Evolutionary conservation across 2,888 invertebrate species (phyloP).

Genomic region (Ennomos fuscantarius): DNA sequence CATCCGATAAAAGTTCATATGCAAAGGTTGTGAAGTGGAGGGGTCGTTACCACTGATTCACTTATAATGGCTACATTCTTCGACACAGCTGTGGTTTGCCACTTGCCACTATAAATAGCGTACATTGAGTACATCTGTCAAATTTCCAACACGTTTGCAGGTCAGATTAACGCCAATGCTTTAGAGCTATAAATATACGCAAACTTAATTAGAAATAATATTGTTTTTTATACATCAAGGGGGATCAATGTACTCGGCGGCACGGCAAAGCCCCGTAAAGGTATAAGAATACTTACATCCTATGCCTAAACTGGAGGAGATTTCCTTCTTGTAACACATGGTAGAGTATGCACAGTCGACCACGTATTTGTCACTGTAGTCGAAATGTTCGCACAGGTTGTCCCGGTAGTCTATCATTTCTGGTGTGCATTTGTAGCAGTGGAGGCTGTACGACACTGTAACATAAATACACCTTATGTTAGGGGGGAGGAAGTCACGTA

Average conservation of each 20-base stretch:
- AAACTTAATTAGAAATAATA: too few species aligned
- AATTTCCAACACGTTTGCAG: constrained; percentile 22
- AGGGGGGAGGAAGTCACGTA: too few species aligned
- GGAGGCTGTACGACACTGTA: constrained; percentile 61
- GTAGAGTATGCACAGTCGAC: constrained; percentile 90
- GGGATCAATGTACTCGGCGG: too few species aligned
- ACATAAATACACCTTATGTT: constrained; percentile 1
- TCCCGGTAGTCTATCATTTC: constrained; percentile 39
- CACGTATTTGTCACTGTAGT: constrained; percentile 85
- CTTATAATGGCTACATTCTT: constrained; percentile 26
- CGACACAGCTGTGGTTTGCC: constrained; percentile 27
- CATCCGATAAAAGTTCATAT: constrained; percentile 19
- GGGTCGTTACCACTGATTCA: constrained; percentile 28
- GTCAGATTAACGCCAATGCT: constrained; percentile 9
- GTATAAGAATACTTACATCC: constrained; percentile 75
- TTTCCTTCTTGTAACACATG: constrained; percentile 90
- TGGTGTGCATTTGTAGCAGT: constrained; percentile 65
- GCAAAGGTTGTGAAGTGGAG: constrained; percentile 15
- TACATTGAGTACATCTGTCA: constrained; percentile 28
- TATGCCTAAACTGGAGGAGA: constrained; percentile 58
- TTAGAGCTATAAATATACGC: too few species aligned
- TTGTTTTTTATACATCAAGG: too few species aligned
- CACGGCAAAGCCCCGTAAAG: too few species aligned
- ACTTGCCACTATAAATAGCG: constrained; percentile 27
- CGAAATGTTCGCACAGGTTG: constrained; percentile 89